Evolutionary conservation across 2,888 invertebrate species (phyloP).

Genomic region (Melangyna quadrimaculata): DNA sequence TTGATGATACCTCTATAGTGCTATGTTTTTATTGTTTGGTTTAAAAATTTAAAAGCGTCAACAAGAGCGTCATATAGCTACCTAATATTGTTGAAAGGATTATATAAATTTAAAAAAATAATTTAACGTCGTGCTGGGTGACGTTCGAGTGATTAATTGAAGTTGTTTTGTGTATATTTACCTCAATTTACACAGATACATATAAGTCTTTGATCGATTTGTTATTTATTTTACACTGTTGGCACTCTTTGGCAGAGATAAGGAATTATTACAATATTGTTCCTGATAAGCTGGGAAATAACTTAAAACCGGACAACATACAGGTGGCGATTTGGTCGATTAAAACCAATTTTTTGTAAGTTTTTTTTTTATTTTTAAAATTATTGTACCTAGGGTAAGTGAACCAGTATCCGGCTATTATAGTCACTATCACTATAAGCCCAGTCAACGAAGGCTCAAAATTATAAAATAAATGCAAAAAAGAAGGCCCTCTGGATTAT

Average conservation of each 20-base stretch:
- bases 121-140: not conserved
- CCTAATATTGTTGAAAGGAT: not conserved
- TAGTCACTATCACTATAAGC: no score
- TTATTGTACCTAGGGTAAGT: no score
- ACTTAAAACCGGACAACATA: not conserved
- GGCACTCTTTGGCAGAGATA: conserved; percentile 28
- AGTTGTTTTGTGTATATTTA: not conserved
- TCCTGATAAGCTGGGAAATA: conserved; percentile 23
- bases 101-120: conserved; percentile 2
- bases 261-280: conserved; percentile 19
- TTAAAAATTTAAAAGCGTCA: conserved; percentile 3
- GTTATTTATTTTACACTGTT: not conserved
- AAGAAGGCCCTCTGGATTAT: no score
- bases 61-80: no score
- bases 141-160: conserved; percentile 21
- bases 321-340: conserved; percentile 27
- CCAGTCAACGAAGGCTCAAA: no score
- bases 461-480: no score
- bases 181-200: not conserved
- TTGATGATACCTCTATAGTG: not conserved
- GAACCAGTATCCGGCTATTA: no score
- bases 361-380: not conserved
- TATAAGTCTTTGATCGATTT: not conserved
- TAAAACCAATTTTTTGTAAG: conserved; percentile 30
- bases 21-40: not conserved